Conservation (phyloP, 1,140 invertebrate species). For the Aphis craccivora region DNA sequence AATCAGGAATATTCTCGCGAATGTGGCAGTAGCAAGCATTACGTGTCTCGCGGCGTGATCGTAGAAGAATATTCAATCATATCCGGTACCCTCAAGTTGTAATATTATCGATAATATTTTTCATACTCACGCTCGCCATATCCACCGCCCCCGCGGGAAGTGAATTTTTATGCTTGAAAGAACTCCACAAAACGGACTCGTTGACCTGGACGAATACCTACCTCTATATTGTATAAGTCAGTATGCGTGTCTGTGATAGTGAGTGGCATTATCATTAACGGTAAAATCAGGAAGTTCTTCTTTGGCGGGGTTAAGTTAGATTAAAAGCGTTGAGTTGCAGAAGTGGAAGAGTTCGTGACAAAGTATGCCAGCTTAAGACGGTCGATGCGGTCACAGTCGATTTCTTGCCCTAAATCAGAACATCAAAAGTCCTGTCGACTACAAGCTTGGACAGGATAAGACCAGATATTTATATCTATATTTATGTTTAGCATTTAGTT, state of each 20-base stretch:
- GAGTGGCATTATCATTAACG: not conserved
- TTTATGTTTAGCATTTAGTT: not conserved
- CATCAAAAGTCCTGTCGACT: not conserved
- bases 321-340: not conserved
- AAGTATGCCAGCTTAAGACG: not conserved
- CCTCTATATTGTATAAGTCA: no score
- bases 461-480: no score
- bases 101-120: no score
- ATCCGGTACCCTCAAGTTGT: no score
- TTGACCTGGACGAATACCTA: no score
- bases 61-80: no score
- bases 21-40: not conserved
- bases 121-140: no score
- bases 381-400: not conserved
- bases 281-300: not conserved
- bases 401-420: not conserved
- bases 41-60: not conserved
- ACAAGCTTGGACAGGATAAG: not conserved
- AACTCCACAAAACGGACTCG: no score
- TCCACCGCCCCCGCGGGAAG: no score
- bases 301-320: not conserved
- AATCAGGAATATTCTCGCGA: not conserved
- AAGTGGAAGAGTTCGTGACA: not conserved
- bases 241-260: not conserved
- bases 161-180: no score